phyloP scores from a whole-genome alignment of 2,888 invertebrate genomes.

The Bugula neritina region DNA sequence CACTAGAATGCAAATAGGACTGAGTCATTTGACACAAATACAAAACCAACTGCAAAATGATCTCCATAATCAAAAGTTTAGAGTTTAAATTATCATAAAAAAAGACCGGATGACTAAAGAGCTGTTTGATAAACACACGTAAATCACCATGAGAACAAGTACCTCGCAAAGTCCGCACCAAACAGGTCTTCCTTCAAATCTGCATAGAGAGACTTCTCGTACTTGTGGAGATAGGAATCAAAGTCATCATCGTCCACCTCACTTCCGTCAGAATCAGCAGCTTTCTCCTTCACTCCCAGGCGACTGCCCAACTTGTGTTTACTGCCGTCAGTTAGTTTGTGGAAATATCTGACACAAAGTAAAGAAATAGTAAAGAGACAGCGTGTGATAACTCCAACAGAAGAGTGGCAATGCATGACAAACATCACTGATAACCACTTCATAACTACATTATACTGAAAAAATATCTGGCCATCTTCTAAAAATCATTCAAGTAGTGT shows the following conservation, averaged over 20 bases:
- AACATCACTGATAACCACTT: neutral
- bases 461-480: too few relatives aligned
- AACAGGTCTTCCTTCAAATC: slow-evolving; percentile 33
- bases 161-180: slow-evolving; percentile 40
- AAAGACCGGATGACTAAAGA: too few relatives aligned
- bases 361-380: neutral
- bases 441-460: too few relatives aligned
- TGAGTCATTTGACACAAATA: too few relatives aligned
- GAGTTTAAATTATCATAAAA: too few relatives aligned
- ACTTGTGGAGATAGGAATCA: slow-evolving; percentile 21
- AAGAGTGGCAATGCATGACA: neutral
- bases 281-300: neutral
- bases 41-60: too few relatives aligned
- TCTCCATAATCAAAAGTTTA: too few relatives aligned
- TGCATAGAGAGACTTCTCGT: slow-evolving; percentile 4
- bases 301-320: slow-evolving; percentile 4
- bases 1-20: slow-evolving; percentile 1
- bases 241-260: slow-evolving; percentile 27
- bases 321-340: slow-evolving; percentile 24
- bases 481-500: too few relatives aligned
- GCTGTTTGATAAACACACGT: too few relatives aligned
- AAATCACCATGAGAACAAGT: too few relatives aligned
- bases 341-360: slow-evolving; percentile 9
- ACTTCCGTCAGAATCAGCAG: slow-evolving; percentile 1
- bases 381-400: neutral